Evolutionary conservation across 2,888 invertebrate genomes (phyloP).

Genomic region (Macrosiphum euphorbiae): DNA sequence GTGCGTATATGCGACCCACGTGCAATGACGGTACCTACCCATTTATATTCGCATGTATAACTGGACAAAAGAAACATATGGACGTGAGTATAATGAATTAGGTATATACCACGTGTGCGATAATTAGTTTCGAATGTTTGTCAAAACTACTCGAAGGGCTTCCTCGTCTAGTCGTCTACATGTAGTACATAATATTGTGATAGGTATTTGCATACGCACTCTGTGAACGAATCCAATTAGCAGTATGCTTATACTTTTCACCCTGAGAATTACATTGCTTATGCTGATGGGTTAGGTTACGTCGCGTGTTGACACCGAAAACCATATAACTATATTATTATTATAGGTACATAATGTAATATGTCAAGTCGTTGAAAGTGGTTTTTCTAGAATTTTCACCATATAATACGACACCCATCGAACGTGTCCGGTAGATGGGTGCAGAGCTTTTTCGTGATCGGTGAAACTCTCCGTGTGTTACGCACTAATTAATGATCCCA

Average conservation of each 20-base stretch:
- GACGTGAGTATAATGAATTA: not conserved
- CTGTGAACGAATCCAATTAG: not conserved
- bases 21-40: not conserved
- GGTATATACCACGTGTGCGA: not conserved
- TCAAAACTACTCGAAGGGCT: not conserved
- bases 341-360: no score
- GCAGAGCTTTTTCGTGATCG: not conserved
- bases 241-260: not conserved
- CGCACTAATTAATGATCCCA: not conserved
- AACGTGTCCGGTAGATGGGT: not conserved
- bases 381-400: not conserved
- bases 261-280: not conserved
- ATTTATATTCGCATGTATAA: not conserved
- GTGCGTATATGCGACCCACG: not conserved
- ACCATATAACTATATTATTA: not conserved
- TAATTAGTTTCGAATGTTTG: not conserved
- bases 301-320: not conserved
- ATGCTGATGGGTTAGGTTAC: not conserved
- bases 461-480: not conserved
- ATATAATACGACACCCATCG: not conserved
- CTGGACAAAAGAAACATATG: not conserved
- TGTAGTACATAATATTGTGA: not conserved
- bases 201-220: not conserved
- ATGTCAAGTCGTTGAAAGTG: not conserved
- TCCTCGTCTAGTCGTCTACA: not conserved